A percentile compares a stretch with the other conserved stretches of the same genome.
Conservation (phyloP, 2,113 vertebrate species). For the Patagioenas fasciata region DNA sequence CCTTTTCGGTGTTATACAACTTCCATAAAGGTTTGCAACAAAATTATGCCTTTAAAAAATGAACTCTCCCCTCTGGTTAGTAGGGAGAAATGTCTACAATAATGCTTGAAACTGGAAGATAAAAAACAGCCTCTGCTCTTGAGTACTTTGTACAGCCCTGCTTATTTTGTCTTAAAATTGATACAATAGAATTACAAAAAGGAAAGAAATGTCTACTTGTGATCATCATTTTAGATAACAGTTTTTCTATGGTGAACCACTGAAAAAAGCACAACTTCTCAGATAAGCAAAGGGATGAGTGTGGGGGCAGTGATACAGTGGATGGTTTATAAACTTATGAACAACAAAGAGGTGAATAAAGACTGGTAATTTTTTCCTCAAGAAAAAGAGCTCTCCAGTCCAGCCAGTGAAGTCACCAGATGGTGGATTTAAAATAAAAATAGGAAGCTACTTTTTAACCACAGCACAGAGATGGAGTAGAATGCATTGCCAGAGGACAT, state of each 20-base stretch:
- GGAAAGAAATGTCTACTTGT: too few species aligned
- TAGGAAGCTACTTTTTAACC: background rate
- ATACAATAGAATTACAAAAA: background rate
- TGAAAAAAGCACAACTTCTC: background rate
- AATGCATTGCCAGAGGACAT: background rate
- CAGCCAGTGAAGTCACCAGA: background rate
- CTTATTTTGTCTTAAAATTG: background rate
- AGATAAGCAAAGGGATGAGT: background rate
- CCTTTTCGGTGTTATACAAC: background rate
- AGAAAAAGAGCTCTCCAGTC: background rate
- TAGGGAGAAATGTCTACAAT: background rate
- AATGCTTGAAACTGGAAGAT: background rate
- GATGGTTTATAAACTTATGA: background rate
- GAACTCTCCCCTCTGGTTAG: background rate
- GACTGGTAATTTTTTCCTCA: background rate
- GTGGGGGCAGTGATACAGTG: too few species aligned
- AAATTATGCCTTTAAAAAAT: background rate
- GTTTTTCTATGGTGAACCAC: background rate
- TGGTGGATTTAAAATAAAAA: constrained; percentile 3
- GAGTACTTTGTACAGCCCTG: background rate
- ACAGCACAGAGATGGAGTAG: background rate
- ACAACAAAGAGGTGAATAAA: background rate
- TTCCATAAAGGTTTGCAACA: background rate
- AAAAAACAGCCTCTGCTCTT: background rate
- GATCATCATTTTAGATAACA: too few species aligned